A percentile compares a stretch with the other conserved stretches of the same genome.
phyloP scores from a whole-genome alignment of 1,140 invertebrate genomes.

The Caenorhabditis remanei region DNA sequence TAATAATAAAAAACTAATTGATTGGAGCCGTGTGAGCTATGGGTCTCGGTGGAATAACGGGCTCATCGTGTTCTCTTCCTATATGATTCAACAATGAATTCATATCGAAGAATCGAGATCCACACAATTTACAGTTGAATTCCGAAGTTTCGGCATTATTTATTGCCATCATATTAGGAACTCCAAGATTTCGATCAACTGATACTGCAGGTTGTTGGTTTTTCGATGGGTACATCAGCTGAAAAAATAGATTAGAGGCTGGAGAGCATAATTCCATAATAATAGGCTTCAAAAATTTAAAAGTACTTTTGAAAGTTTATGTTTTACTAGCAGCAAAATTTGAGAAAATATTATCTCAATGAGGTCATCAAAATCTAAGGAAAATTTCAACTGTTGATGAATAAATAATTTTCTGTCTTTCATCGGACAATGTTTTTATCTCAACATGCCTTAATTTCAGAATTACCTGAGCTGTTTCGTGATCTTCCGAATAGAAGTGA shows the following conservation, averaged over 20 bases:
- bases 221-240: conserved; percentile 51
- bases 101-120: conserved; percentile 59
- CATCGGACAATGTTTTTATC: too few species aligned
- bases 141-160: neutral
- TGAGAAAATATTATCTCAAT: too few species aligned
- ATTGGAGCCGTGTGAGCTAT: conserved; percentile 48
- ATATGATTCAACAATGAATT: conserved; percentile 54
- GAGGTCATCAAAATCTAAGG: too few species aligned
- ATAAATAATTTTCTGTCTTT: too few species aligned
- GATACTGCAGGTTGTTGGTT: neutral
- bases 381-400: too few species aligned
- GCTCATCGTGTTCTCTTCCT: conserved; percentile 59
- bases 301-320: too few species aligned
- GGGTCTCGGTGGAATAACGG: conserved; percentile 48
- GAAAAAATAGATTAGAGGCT: neutral
- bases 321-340: too few species aligned
- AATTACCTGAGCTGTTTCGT: conserved; percentile 60
- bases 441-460: neutral
- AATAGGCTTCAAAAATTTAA: too few species aligned
- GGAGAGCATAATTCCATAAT: too few species aligned
- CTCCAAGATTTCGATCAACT: conserved; percentile 2
- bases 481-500: conserved; percentile 62
- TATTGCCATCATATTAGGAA: neutral
- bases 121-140: conserved; percentile 62
- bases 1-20: conserved; percentile 7